Conservation (phyloP, 2,113 vertebrate species). For the Otocyon megalotis region DNA sequence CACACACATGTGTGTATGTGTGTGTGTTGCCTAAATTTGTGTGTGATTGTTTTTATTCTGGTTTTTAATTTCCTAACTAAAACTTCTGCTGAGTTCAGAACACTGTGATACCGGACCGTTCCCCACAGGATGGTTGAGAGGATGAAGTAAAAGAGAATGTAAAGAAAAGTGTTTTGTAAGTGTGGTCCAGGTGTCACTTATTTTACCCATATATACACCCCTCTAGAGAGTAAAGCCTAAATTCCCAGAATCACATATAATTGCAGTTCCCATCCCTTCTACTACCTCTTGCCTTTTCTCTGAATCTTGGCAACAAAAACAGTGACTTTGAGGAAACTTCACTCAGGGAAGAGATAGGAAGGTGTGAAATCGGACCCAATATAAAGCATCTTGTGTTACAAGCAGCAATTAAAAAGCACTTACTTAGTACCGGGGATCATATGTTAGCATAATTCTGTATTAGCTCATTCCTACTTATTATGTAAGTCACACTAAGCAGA, state of each 20-base stretch:
- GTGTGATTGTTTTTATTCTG: background rate
- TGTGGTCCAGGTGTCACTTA: background rate
- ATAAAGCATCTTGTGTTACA: background rate
- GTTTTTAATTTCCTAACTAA: slow-evolving; percentile 47
- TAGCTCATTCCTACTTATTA: background rate
- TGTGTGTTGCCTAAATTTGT: background rate
- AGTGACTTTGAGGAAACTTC: slow-evolving; percentile 10
- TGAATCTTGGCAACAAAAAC: slow-evolving; percentile 22
- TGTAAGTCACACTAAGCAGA: slow-evolving; percentile 25
- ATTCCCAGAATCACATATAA: background rate
- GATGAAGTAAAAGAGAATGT: background rate
- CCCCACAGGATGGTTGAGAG: background rate
- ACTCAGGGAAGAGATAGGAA: background rate
- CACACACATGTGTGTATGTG: background rate
- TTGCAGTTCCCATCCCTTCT: background rate
- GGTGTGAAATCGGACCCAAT: background rate
- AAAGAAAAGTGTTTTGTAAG: background rate
- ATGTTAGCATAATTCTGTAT: background rate
- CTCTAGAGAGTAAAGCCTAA: background rate
- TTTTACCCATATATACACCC: background rate
- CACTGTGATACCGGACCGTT: background rate
- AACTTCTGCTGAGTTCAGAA: background rate
- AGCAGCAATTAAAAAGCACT: background rate
- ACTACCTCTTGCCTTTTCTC: background rate
- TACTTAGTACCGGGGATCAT: background rate